Percentiles rank a stretch among this genome's conserved stretches.
phyloP scores from a whole-genome alignment of 2,797 vertebrate genomes.

The Acanthiza pusilla region DNA sequence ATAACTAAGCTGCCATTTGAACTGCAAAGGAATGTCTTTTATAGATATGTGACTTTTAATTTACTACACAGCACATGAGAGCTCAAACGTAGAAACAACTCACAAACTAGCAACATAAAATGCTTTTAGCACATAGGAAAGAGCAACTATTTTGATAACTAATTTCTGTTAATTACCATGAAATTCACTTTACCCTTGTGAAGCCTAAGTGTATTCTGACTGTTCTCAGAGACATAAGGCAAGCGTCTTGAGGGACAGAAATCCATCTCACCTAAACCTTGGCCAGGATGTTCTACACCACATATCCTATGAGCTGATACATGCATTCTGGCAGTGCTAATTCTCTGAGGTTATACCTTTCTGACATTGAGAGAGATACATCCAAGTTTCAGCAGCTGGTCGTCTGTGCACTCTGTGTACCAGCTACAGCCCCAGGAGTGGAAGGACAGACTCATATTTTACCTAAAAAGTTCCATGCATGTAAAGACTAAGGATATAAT shows the following conservation, averaged over 20 bases:
- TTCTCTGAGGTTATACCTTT: background rate
- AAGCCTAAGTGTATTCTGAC: background rate
- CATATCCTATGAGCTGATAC: fast-evolving
- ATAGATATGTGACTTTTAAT: background rate
- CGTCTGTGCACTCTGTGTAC: background rate
- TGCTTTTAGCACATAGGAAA: background rate
- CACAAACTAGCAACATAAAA: background rate
- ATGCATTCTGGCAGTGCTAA: background rate
- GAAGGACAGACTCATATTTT: background rate
- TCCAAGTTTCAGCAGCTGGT: background rate
- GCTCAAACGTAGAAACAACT: background rate
- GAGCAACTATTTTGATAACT: background rate
- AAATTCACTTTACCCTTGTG: background rate
- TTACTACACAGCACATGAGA: background rate
- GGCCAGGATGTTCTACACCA: background rate
- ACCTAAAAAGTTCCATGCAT: background rate
- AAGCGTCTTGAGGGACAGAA: background rate
- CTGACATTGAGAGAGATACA: background rate
- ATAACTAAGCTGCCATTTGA: background rate
- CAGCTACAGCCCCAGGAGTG: background rate
- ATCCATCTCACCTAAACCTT: background rate
- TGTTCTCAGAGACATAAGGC: background rate
- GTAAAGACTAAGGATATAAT: background rate
- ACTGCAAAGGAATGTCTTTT: background rate
- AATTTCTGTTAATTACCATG: background rate